Evolutionary conservation across 2,888 invertebrate genomes (phyloP).

Genomic region (Hemistola chrysoprasaria): DNA sequence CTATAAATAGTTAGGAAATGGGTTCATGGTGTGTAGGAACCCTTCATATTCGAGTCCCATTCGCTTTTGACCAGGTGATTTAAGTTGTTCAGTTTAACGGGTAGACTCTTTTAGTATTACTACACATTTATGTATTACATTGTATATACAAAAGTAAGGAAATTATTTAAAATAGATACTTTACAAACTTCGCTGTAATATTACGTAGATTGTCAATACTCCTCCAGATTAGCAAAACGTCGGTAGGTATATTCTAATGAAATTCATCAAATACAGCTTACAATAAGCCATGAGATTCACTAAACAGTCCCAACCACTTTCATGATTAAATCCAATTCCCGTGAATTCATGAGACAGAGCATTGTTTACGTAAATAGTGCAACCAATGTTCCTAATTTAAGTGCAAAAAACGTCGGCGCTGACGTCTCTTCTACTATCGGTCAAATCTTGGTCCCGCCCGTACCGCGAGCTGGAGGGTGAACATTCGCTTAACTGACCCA

Average conservation of each 20-base stretch:
- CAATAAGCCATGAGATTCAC: slow-evolving; percentile 14
- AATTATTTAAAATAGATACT: no score
- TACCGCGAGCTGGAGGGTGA: slow-evolving; percentile 55
- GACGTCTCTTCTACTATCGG: slow-evolving; percentile 48
- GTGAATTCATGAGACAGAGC: slow-evolving; percentile 21
- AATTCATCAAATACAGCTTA: slow-evolving; percentile 8
- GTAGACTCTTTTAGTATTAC: no score
- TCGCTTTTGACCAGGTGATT: no score
- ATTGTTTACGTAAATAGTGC: slow-evolving; percentile 32
- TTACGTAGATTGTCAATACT: no score
- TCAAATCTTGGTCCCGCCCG: slow-evolving; percentile 63
- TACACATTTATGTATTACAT: no score
- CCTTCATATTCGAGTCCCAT: no score
- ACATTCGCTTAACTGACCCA: slow-evolving; percentile 69
- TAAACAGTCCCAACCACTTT: slow-evolving; percentile 24
- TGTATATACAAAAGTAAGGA: no score
- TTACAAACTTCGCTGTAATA: no score
- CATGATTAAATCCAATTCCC: slow-evolving; percentile 29
- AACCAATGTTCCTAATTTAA: slow-evolving; percentile 46
- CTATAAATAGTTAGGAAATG: no score
- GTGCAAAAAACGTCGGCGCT: slow-evolving; percentile 35
- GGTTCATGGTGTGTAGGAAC: no score
- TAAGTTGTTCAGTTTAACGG: no score
- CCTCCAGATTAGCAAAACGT: slow-evolving; percentile 4
- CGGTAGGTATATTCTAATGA: neutral